Conservation (phyloP, 2,888 invertebrate species). For the Petrophora chlorosata region DNA sequence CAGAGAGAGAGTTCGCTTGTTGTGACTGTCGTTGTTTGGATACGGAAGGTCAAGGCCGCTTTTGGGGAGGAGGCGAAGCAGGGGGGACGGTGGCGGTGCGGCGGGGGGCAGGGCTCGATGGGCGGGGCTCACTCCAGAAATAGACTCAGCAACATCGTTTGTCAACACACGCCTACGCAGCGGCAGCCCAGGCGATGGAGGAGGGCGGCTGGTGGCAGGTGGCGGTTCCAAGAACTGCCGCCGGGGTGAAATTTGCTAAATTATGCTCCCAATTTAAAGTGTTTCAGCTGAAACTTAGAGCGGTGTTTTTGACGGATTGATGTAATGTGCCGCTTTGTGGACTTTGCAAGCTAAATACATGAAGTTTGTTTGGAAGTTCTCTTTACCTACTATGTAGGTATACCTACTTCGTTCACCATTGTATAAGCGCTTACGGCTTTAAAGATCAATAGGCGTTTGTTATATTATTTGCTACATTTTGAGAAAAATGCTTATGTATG, state of each 20-base stretch:
- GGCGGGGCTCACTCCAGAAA: constrained; percentile 66
- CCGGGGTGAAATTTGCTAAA: constrained; percentile 40
- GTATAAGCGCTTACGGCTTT: too few species aligned
- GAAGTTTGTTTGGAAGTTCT: too few species aligned
- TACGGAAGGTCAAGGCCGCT: constrained; percentile 78
- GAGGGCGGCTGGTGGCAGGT: constrained; percentile 9
- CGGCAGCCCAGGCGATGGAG: constrained; percentile 21
- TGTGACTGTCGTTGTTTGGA: constrained; percentile 82
- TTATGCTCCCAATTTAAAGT: constrained; percentile 42
- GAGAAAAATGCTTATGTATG: too few species aligned
- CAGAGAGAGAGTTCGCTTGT: constrained; percentile 54
- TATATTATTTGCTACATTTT: too few species aligned
- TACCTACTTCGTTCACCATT: too few species aligned
- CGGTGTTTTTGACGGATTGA: constrained; percentile 28
- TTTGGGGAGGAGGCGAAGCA: constrained; percentile 48
- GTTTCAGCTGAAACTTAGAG: constrained; percentile 41
- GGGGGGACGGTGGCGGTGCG: constrained; percentile 33
- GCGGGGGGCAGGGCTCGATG: constrained; percentile 40
- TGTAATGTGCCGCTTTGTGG: constrained; percentile 28
- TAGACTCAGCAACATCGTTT: constrained; percentile 74
- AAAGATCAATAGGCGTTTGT: too few species aligned
- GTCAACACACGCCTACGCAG: constrained; percentile 81
- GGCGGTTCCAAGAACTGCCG: constrained; percentile 33
- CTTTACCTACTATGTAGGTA: too few species aligned
- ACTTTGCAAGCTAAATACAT: constrained; percentile 20